Evolutionary conservation across 2,113 vertebrate genomes (phyloP).

Genomic region (Psophia crepitans): DNA sequence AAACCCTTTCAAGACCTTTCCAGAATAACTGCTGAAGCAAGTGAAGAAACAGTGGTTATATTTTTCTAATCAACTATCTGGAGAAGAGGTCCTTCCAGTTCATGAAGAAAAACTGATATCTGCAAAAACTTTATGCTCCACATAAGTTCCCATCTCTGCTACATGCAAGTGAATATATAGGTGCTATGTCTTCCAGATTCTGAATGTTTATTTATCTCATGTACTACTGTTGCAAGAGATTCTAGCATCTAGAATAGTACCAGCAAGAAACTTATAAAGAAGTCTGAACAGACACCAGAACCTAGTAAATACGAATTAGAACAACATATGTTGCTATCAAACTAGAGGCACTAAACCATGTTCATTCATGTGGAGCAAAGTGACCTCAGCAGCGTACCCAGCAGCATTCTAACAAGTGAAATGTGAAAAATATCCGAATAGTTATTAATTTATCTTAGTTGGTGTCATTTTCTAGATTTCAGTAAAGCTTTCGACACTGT

Average conservation of each 20-base stretch:
- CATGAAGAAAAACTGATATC: not conserved
- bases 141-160: not conserved
- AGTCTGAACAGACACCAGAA: not conserved
- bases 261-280: not conserved
- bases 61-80: not conserved
- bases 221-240: not conserved
- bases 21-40: not conserved
- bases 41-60: not conserved
- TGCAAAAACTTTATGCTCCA: not conserved
- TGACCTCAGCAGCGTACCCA: not conserved
- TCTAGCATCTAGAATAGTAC: not conserved
- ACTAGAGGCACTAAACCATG: not conserved
- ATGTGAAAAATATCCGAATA: not conserved
- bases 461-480: no score
- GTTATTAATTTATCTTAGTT: not conserved
- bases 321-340: not conserved
- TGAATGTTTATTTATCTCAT: not conserved
- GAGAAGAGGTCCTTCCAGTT: not conserved
- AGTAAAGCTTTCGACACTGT: no score
- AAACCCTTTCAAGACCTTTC: not conserved
- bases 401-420: not conserved
- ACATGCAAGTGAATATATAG: rapidly evolving
- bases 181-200: not conserved
- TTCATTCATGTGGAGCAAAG: not conserved
- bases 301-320: not conserved